phyloP scores from a whole-genome alignment of 2,888 invertebrate species.

The Scaptomyza tumidula region DNA sequence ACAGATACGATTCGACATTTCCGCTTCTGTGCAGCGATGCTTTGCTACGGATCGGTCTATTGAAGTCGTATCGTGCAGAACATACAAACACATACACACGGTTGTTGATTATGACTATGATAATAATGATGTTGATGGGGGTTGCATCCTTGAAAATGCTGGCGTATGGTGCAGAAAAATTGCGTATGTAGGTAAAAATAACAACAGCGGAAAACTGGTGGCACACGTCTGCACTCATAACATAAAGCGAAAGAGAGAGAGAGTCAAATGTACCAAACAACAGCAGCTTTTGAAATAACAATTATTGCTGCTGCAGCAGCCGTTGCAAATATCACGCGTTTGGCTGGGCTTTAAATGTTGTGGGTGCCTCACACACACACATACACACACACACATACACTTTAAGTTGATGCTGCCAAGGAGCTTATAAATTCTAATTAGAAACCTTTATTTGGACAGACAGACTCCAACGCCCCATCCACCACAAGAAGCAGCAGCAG shows the following conservation, averaged over 20 bases:
- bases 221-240: slow-evolving; percentile 26
- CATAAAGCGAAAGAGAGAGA: slow-evolving; percentile 8
- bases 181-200: slow-evolving; percentile 78
- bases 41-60: slow-evolving; percentile 62
- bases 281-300: slow-evolving; percentile 72
- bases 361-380: slow-evolving; percentile 10
- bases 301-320: slow-evolving; percentile 54
- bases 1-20: slow-evolving; percentile 79
- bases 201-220: slow-evolving; percentile 67
- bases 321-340: slow-evolving; percentile 25
- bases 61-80: slow-evolving; percentile 59
- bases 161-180: slow-evolving; percentile 46
- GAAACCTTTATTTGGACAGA: slow-evolving; percentile 63
- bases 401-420: slow-evolving; percentile 42
- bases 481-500: slow-evolving; percentile 1
- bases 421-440: slow-evolving; percentile 76
- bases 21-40: slow-evolving; percentile 67
- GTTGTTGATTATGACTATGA: slow-evolving; percentile 18
- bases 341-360: slow-evolving; percentile 39
- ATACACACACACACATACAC: background rate
- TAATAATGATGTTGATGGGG: slow-evolving; percentile 31
- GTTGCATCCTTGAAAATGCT: slow-evolving; percentile 65
- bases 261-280: slow-evolving; percentile 49
- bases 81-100: background rate
- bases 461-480: slow-evolving; percentile 5